Evolutionary conservation across 2,113 vertebrate species (phyloP), one percentile per base, ranked within the genome.

Genomic region (Macrotus californicus): DNA sequence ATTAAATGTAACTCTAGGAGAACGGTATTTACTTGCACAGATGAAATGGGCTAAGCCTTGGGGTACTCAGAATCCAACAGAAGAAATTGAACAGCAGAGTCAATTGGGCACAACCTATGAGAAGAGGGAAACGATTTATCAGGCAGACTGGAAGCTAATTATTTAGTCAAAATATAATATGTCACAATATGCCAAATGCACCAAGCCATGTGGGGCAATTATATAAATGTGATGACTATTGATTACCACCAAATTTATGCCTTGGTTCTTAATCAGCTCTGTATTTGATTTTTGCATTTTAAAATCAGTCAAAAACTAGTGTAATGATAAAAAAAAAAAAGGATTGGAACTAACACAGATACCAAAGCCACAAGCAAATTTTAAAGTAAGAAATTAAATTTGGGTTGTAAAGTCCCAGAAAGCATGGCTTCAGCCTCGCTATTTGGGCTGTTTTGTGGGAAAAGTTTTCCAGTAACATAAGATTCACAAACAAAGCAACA

Each of bases 61-160:
- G 66, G 93, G 95, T 76, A 54, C 77, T 90, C 67, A 7, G 87
- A 92, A 76, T 79, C 50, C 76, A 89, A 36, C 1, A 83, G 76
- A 93, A 80, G 95, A 89, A 97, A 92, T 16, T 92, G 59, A 96
- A 91, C 41, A 81, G 75, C 56, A 86, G 87, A 97, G 96, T 93
- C 96, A 97, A 7, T 9, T 48, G 97, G 96, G 94, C 91, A 95
- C 88, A 79, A 97, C 80, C 88, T 87, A 75, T n/a, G 76, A 97
- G 85, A 83, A 81, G 31, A 96, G 41, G 43, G 41, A 70, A 96
- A 64, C 59, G 81, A 95, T 97, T 93, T 93, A 77, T 96, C 70
- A 97, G 91, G 79, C 64, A 26, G 87, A 85, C 61, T 95, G 92
- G 41, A 64, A 92, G 75, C 50, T 97, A 92, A 97, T 89, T 94